phyloP scores from a whole-genome alignment of 64 coral and sea anemone genomes.

The Montipora foliosa region DNA sequence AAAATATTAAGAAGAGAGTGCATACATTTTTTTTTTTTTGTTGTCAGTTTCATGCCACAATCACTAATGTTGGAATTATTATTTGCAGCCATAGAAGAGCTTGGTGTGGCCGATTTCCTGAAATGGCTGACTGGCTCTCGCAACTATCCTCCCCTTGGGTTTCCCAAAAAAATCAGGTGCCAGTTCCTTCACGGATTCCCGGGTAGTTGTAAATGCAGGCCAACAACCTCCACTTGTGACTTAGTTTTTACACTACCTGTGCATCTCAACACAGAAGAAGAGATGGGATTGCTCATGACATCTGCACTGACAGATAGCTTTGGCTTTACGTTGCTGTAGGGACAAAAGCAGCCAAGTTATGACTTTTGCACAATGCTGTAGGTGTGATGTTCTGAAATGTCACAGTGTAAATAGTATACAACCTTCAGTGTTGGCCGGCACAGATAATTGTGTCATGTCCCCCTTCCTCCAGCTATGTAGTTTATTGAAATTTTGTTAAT shows the following conservation, averaged over 20 bases:
- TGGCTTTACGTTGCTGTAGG: slow-evolving; percentile 40
- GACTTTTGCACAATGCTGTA: no score
- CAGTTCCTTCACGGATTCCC: no score
- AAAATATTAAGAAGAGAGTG: not conserved
- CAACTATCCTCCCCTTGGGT: slow-evolving; percentile 26
- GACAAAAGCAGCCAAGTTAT: not conserved
- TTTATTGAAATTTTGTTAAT: no score
- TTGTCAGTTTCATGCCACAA: not conserved
- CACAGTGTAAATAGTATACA: no score
- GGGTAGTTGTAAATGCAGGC: no score
- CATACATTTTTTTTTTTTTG: no score
- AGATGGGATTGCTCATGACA: slow-evolving; percentile 38
- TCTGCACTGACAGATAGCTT: slow-evolving; percentile 41
- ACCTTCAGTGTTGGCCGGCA: no score
- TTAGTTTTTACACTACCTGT: slow-evolving; percentile 52
- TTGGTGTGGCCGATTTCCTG: slow-evolving; percentile 43
- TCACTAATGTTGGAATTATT: not conserved
- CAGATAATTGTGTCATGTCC: no score
- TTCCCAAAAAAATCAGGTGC: slow-evolving; percentile 44
- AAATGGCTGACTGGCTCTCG: slow-evolving; percentile 42
- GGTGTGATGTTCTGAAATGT: no score
- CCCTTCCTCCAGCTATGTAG: no score
- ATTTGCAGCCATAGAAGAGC: slow-evolving; percentile 18
- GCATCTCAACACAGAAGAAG: slow-evolving; percentile 44
- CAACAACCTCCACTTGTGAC: slow-evolving; percentile 72